Conservation (phyloP, 2,888 invertebrate species). For the Eupithecia tripunctaria region DNA sequence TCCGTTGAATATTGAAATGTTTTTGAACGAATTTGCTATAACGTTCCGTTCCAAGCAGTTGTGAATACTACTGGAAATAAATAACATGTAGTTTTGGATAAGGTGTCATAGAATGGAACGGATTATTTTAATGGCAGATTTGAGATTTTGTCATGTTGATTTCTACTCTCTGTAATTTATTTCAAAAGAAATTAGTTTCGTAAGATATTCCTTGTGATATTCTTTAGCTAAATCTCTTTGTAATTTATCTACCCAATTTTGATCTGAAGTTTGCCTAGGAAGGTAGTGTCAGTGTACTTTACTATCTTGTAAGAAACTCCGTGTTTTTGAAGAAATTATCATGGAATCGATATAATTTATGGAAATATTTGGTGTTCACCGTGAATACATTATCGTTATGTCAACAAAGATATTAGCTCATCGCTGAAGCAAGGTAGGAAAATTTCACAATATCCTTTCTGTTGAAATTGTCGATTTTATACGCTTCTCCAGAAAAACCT, state of each 20-base stretch:
- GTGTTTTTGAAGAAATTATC: conserved; percentile 50
- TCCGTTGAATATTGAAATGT: too few relatives aligned
- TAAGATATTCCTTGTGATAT: not conserved
- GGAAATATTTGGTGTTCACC: conserved; percentile 66
- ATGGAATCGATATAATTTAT: conserved; percentile 73
- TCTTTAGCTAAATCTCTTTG: not conserved
- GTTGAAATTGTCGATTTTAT: conserved; percentile 15
- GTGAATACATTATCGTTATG: conserved; percentile 71
- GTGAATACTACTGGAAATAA: too few relatives aligned
- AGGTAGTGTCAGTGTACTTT: conserved; percentile 7
- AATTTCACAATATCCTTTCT: conserved; percentile 34
- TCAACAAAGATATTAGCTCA: conserved; percentile 77
- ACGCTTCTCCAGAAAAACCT: conserved; percentile 8
- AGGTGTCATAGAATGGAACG: conserved; percentile 51
- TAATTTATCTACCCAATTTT: conserved; percentile 43
- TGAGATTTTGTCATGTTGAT: conserved; percentile 67
- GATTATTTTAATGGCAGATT: conserved; percentile 63
- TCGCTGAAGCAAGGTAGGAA: conserved; percentile 63
- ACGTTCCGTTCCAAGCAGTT: too few relatives aligned
- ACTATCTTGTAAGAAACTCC: conserved; percentile 20
- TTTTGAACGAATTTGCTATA: too few relatives aligned
- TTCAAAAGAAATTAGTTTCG: conserved; percentile 2
- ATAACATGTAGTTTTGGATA: too few relatives aligned
- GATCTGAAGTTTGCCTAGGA: not conserved
- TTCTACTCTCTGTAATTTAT: conserved; percentile 48